Evolutionary conservation across 2,888 invertebrate species (phyloP).

Genomic region (Odontothrips loti): DNA sequence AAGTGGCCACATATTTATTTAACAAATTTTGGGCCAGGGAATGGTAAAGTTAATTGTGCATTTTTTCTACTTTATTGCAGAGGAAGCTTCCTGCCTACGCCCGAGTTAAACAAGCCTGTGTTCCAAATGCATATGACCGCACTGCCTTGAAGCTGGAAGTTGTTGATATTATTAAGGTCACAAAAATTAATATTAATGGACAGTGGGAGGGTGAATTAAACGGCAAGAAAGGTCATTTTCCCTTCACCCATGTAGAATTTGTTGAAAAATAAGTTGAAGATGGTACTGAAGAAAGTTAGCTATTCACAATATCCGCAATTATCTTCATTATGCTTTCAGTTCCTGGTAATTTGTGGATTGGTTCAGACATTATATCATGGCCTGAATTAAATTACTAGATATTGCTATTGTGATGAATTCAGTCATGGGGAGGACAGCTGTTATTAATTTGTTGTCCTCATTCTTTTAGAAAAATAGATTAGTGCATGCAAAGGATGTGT

Average conservation of each 20-base stretch:
- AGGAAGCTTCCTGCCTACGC: constrained; percentile 87
- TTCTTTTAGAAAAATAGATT: too few species aligned
- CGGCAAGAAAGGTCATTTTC: constrained; percentile 88
- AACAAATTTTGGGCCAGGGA: too few species aligned
- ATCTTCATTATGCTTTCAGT: background rate
- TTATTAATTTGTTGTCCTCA: too few species aligned
- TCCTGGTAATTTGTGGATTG: background rate
- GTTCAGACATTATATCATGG: background rate
- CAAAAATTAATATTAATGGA: constrained; percentile 95
- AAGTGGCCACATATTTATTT: too few species aligned
- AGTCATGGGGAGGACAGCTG: too few species aligned
- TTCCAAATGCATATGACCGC: constrained; percentile 96
- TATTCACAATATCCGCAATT: background rate
- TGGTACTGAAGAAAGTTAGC: constrained; percentile 30
- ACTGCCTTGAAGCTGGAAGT: constrained; percentile 90
- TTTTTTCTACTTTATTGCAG: constrained; percentile 54
- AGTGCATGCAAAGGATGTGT: too few species aligned
- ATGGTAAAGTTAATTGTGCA: too few species aligned
- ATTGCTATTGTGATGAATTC: background rate
- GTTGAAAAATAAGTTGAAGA: constrained; percentile 63
- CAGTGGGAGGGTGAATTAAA: constrained; percentile 97
- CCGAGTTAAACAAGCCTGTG: constrained; percentile 84
- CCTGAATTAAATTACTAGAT: background rate
- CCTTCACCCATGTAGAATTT: constrained; percentile 96
- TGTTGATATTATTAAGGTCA: constrained; percentile 90